Base-by-base conservation (phyloP, 2,888 invertebrate species). In the Ceriagrion tenellum region DNA sequence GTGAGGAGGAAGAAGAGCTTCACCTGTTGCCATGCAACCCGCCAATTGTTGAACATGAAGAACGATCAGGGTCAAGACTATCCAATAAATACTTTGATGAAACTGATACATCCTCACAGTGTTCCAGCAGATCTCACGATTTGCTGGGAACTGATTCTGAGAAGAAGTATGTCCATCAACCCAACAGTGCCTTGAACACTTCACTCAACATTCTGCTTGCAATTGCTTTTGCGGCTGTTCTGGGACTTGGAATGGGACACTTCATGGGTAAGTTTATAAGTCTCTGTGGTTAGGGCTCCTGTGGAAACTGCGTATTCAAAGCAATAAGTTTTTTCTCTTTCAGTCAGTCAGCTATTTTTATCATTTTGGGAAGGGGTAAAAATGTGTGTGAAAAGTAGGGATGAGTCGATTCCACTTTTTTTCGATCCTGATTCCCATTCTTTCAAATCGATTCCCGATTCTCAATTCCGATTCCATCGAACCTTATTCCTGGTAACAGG, bases 171-270 rank as follows among this genome's bases (percentile, higher is more conserved):
- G 90, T 90, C n/a, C 95, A 95, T 69, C 90, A 23, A 12, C 95
- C 95, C 0, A 95, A 95, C 35, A 69, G 55, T 55, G 91, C 69
- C 69, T 40, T 95, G 55, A 95, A 95, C 81, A 63, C 90, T n/a
- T 55, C 69, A 20, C 91, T 95, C 8, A 95, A 95, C 26, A 81
- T 74, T 30, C 47, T 95, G 20, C 91, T 95, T 3, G 56, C 91
- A 35, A 35, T 95, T 55, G 56, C 74, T 20, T 69, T 59, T 26
- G 95, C 95, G 20, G 90, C 95, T 40, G 95, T 95, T 30, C 20
- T 95, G 8, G 95, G 95, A 63, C 90, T 95, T 26, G 95, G 95
- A 13, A 69, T 95, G 47, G 95, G 95, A n/a, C 95, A 95, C 81
- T 95, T 95, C 30, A 55, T 95, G 69, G 95, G 95, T 90, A 55